phyloP scores from a whole-genome alignment of 2,113 vertebrate species.

The Propithecus coquereli region DNA sequence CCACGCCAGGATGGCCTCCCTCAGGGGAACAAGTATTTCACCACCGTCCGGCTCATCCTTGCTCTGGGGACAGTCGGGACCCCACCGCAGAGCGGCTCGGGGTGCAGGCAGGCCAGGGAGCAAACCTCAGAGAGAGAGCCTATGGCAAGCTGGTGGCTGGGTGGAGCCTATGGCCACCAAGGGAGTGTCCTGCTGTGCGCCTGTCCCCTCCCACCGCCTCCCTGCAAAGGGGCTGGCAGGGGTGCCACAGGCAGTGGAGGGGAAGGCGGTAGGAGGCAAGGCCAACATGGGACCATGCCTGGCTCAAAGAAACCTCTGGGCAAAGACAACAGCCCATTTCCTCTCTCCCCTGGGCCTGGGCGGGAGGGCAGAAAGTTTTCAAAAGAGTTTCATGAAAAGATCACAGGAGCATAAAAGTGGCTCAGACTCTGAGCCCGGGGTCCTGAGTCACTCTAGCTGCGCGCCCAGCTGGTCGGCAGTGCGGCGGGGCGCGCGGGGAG shows the following conservation, averaged over 20 bases:
- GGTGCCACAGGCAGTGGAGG: not conserved
- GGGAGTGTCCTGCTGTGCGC: too few species aligned
- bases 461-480: not conserved
- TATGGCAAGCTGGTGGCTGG: slow-evolving; percentile 82
- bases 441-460: not conserved
- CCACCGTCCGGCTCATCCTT: slow-evolving; percentile 88
- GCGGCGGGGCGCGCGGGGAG: not conserved
- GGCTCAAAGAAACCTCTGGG: not conserved
- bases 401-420: not conserved
- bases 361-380: not conserved
- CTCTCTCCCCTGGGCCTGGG: not conserved
- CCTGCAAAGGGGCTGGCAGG: not conserved
- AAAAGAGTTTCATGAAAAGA: not conserved
- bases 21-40: slow-evolving; percentile 56
- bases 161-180: slow-evolving; percentile 78
- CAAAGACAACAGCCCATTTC: not conserved
- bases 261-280: not conserved
- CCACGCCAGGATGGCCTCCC: not conserved
- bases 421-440: not conserved
- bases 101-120: slow-evolving; percentile 84
- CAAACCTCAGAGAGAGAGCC: slow-evolving; percentile 82
- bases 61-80: slow-evolving; percentile 82
- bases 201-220: not conserved
- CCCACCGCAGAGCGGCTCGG: slow-evolving; percentile 83
- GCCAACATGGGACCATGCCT: not conserved